Evolutionary conservation across 2,113 vertebrate species (phyloP).

Genomic region (Aptenodytes forsteri): DNA sequence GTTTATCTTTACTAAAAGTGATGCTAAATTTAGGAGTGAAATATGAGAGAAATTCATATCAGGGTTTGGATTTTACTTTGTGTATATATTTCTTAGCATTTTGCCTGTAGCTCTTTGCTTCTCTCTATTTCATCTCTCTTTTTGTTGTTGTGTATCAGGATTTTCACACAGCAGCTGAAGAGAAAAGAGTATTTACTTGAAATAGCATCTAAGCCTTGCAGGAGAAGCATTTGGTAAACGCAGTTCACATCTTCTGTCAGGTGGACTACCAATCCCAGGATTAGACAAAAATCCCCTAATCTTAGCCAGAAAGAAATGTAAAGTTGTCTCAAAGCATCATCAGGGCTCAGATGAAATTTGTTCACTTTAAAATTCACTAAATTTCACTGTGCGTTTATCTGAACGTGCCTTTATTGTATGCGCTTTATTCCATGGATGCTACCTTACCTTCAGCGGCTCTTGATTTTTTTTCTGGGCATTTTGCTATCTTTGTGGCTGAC

Average conservation of each 20-base stretch:
- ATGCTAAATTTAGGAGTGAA: neutral
- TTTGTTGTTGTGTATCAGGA: neutral
- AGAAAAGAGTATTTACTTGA: neutral
- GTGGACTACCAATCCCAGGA: neutral
- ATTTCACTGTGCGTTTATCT: neutral
- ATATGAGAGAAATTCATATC: neutral
- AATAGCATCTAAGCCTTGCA: neutral
- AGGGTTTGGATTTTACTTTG: neutral
- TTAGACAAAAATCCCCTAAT: neutral
- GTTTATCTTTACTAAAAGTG: neutral
- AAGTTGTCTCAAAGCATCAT: neutral
- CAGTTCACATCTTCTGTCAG: neutral
- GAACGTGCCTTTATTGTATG: fast-evolving
- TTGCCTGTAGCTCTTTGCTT: neutral
- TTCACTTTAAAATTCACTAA: neutral
- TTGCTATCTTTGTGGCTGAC: neutral
- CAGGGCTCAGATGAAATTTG: neutral
- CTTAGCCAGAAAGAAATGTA: neutral
- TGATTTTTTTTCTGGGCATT: neutral
- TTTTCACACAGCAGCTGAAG: neutral
- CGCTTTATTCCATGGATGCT: neutral
- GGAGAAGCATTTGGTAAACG: neutral
- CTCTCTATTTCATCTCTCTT: neutral
- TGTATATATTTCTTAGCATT: neutral
- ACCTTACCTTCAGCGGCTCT: neutral